Conservation (phyloP, 2,113 vertebrate species). For the Urocitellus parryii region DNA sequence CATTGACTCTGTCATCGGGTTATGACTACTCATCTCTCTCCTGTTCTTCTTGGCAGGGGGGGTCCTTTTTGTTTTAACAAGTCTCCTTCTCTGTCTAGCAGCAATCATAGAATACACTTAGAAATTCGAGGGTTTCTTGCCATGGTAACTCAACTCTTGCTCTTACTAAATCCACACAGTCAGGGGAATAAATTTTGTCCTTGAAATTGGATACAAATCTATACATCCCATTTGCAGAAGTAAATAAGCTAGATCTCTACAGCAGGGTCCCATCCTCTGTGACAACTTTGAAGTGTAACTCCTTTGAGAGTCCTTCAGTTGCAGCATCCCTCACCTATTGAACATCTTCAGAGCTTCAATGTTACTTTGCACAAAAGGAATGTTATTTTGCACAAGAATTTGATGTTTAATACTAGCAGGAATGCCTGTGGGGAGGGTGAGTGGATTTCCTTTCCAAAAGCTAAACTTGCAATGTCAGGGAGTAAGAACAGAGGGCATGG, state of each 20-base stretch:
- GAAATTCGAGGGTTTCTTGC: constrained; percentile 10
- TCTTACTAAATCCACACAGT: constrained; percentile 27
- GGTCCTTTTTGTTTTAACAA: background rate
- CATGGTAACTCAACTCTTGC: background rate
- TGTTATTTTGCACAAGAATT: constrained; percentile 57
- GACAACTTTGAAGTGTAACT: background rate
- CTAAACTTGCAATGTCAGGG: background rate
- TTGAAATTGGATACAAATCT: background rate
- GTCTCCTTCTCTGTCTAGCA: constrained; percentile 33
- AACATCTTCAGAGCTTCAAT: constrained; percentile 62
- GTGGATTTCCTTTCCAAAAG: background rate
- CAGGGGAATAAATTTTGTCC: background rate
- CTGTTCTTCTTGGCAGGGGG: constrained; percentile 67
- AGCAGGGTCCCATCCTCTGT: background rate
- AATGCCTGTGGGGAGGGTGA: background rate
- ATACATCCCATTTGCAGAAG: background rate
- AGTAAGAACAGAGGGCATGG: background rate
- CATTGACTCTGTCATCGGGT: constrained; percentile 76
- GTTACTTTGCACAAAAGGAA: background rate
- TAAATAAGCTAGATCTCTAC: background rate
- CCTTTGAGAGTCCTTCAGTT: constrained; percentile 16
- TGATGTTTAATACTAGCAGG: constrained; percentile 28
- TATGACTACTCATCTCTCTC: constrained; percentile 70
- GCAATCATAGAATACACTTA: background rate
- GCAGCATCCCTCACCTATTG: constrained; percentile 42